Conservation (phyloP, 2,888 invertebrate genomes). For the Rhamnusium bicolor region DNA sequence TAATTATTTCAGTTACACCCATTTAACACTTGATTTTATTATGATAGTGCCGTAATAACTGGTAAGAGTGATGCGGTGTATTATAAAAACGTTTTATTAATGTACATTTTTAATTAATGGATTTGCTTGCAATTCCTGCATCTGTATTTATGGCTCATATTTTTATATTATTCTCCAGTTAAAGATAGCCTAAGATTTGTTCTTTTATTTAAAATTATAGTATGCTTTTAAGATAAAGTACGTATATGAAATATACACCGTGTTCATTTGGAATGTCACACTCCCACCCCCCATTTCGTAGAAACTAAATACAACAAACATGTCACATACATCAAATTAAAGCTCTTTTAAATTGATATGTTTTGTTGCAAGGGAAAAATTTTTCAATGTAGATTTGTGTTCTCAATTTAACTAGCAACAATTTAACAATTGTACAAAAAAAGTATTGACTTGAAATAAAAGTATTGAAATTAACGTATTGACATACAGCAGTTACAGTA, state of each 20-base stretch:
- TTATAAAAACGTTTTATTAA: constrained; percentile 50
- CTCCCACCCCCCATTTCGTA: no score
- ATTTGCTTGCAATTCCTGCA: constrained; percentile 36
- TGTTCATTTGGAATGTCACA: no score
- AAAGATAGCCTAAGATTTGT: not conserved
- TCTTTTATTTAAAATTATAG: not conserved
- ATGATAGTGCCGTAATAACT: constrained; percentile 65
- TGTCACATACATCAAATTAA: no score
- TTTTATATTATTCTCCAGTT: not conserved
- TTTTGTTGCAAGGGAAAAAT: no score
- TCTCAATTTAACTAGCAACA: no score
- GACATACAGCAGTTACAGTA: no score
- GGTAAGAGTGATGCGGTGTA: constrained; percentile 28
- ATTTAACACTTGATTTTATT: constrained; percentile 67
- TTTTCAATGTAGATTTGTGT: no score
- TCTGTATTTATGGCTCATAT: constrained; percentile 2
- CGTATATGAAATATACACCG: not conserved
- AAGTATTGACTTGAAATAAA: no score
- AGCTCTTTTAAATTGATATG: no score
- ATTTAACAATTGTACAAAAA: no score
- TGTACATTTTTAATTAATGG: constrained; percentile 45
- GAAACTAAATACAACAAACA: no score
- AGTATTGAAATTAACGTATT: no score
- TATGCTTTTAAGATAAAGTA: not conserved
- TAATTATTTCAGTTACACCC: constrained; percentile 70